Base-by-base conservation (phyloP, 1,140 invertebrate genomes). In the Reticulitermes speratus region DNA sequence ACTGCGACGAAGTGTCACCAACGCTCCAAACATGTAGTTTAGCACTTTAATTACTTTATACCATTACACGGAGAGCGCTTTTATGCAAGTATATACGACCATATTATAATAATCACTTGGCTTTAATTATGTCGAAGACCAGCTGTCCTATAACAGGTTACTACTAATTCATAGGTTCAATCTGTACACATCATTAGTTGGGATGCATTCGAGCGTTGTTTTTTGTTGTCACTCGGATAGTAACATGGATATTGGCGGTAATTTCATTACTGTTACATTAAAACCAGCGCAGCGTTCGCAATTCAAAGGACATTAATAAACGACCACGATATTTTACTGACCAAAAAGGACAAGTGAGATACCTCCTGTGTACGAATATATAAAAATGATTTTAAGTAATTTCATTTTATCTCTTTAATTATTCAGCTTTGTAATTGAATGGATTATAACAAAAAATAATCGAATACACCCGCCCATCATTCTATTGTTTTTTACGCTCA, bases 21-120 rank as follows among this genome's bases (percentile, higher is more conserved):
- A 75, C 65, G n/a, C 65, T 75, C n/a, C 65, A 30, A 75, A 75
- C 65, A 75, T 75, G 65, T 75, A 75, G 65, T 75, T 75, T 75
- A 30, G 65, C 65, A 75, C n/a, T 75, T 75, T 75, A 75, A 75
- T 75, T 75, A 75, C 65, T 25, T 75, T 6, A 75, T 75, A 75
- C 14, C 65, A 75, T 25, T 75, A 75, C 65, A 75, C 21, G 1
- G 16, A 11, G n/a, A 30, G 65, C 65, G 65, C 65, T 75, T 25
- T 25, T 75, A 16, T 55, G 65, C 7, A 75, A 75, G 65, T 25
- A 75, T 30, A 25, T 30, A 30, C n/a, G 7, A 75, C 25, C 30
- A 5, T 12, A 21, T n/a, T 75, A 75, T 75, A 8, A 30, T 75
- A 75, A 75, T 75, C n/a, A 75, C 25, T 75, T 75, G 25, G 9